Conservation (phyloP, 1,140 invertebrate species). For the Parapsyche elsis region DNA sequence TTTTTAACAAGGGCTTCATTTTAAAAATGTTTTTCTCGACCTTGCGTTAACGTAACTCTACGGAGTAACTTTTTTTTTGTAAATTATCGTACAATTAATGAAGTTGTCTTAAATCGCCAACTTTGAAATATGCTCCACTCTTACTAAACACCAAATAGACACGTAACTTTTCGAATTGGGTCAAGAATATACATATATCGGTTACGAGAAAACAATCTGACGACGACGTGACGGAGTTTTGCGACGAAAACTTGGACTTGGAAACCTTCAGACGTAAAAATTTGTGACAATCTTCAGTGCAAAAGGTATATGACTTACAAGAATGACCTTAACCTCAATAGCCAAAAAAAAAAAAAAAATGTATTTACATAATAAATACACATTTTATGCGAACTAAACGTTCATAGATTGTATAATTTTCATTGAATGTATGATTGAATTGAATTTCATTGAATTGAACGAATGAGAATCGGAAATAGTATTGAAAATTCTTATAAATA, state of each 20-base stretch:
- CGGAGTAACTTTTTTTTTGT: too few species aligned
- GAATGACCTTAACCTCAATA: conserved; percentile 2
- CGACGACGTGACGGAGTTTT: conserved; percentile 8
- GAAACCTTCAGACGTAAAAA: background rate
- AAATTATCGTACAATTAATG: background rate
- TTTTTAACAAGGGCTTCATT: too few species aligned
- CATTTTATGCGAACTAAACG: too few species aligned
- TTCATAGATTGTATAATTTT: too few species aligned
- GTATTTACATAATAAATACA: too few species aligned
- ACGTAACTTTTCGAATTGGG: background rate
- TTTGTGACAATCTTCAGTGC: background rate
- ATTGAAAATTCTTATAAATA: too few species aligned
- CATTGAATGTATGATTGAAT: too few species aligned
- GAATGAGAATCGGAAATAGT: too few species aligned
- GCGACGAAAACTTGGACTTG: background rate
- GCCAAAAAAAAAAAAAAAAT: too few species aligned
- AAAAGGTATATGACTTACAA: background rate
- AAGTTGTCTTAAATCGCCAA: background rate
- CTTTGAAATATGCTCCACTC: background rate
- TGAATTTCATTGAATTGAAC: too few species aligned
- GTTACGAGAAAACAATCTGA: conserved; percentile 14
- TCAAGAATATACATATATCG: conserved; percentile 29
- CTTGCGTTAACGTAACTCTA: too few species aligned
- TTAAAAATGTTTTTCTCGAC: too few species aligned
- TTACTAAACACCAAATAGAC: background rate